Evolutionary conservation across 2,888 invertebrate genomes (phyloP).

Genomic region (Tipula vernalis): DNA sequence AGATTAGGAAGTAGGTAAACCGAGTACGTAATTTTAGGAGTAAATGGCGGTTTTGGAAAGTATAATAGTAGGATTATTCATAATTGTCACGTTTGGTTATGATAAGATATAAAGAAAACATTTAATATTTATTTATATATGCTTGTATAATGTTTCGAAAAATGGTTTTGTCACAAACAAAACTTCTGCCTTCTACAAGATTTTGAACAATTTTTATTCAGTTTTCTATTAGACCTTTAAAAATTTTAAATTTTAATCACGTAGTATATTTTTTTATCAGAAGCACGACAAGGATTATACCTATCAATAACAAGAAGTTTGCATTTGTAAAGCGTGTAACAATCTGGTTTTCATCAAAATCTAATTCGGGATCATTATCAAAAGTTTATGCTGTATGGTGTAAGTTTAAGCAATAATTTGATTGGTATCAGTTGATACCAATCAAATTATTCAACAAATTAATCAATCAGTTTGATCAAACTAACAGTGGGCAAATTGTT

Average conservation of each 20-base stretch:
- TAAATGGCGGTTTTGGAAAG: background rate
- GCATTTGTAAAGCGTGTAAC: too few species aligned
- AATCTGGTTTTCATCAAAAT: background rate
- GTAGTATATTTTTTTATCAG: too few species aligned
- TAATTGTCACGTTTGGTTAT: background rate
- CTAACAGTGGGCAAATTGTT: too few species aligned
- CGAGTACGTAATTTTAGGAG: background rate
- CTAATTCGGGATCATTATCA: too few species aligned
- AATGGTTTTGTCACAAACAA: background rate
- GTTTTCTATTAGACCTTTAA: background rate
- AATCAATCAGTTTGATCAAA: too few species aligned
- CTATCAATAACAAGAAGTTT: too few species aligned
- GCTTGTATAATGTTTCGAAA: background rate
- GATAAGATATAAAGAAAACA: background rate
- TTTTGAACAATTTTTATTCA: background rate
- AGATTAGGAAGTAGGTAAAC: background rate
- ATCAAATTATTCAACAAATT: too few species aligned
- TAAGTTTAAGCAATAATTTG: too few species aligned
- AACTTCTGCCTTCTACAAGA: background rate
- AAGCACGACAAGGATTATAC: too few species aligned
- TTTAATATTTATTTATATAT: background rate
- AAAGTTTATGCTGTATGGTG: too few species aligned
- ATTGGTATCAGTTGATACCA: too few species aligned
- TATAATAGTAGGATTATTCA: background rate
- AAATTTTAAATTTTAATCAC: background rate